Percentiles rank a stretch among this genome's conserved stretches.
Evolutionary conservation across 2,888 invertebrate genomes (phyloP).

Genomic region (Hirtodrosophila histrioides): DNA sequence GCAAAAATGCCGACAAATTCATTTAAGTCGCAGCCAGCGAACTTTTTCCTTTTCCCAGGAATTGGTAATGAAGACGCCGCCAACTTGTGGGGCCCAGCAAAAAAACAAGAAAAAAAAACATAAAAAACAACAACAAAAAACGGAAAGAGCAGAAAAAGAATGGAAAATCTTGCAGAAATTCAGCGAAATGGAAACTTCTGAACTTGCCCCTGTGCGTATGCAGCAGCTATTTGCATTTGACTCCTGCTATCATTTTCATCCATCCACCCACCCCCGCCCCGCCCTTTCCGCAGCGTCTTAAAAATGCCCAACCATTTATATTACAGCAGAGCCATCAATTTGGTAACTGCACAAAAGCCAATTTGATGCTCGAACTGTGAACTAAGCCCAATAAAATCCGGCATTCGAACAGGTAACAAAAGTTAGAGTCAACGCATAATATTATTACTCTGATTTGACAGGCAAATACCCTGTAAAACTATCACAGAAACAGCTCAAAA

Average conservation of each 20-base stretch:
- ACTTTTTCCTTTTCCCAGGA: constrained; percentile 36
- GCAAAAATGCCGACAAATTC: constrained; percentile 64
- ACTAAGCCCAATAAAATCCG: constrained; percentile 3
- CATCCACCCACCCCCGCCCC: not conserved
- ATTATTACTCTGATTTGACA: not conserved
- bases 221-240: constrained; percentile 56
- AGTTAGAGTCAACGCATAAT: not conserved
- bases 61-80: constrained; percentile 55
- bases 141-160: constrained; percentile 8
- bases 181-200: constrained; percentile 59
- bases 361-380: constrained; percentile 37
- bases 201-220: constrained; percentile 19
- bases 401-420: constrained; percentile 36
- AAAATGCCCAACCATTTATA: constrained; percentile 55
- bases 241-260: constrained; percentile 9
- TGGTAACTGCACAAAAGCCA: constrained; percentile 43
- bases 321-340: constrained; percentile 47
- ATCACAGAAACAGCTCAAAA: too few relatives aligned
- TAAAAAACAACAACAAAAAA: constrained; percentile 1
- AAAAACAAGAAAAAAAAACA: constrained; percentile 2
- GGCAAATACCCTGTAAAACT: constrained; percentile 5
- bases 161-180: constrained; percentile 39
- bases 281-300: constrained; percentile 1
- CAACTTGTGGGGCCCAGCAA: not conserved
- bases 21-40: constrained; percentile 53